A percentile compares a stretch with the other conserved stretches of the same genome.
Conservation (phyloP, 2,888 invertebrate species). For the Lasioglossum calceatum region DNA sequence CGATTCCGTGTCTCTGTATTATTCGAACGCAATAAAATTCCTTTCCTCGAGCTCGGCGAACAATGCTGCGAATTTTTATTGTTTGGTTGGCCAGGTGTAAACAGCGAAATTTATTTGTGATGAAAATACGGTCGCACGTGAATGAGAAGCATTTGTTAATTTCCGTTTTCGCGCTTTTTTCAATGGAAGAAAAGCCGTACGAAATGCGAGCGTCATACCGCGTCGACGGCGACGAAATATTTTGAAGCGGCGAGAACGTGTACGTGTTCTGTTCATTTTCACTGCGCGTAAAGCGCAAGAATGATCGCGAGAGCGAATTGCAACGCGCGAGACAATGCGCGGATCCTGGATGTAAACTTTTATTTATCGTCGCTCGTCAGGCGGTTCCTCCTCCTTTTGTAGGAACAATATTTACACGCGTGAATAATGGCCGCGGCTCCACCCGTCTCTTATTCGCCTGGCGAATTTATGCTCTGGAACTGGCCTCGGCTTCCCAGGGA, state of each 20-base stretch:
- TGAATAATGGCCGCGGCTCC: slow-evolving; percentile 35
- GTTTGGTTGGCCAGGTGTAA: not conserved
- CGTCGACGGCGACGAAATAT: not conserved
- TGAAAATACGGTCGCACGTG: not conserved
- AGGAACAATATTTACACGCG: slow-evolving; percentile 49
- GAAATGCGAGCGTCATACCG: not conserved
- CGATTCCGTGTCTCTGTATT: not conserved
- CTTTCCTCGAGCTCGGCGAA: not conserved
- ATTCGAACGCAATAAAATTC: not conserved
- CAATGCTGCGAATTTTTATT: not conserved
- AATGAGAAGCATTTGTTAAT: not conserved
- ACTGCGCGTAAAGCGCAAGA: slow-evolving; percentile 2
- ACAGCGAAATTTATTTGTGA: not conserved
- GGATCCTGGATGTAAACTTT: slow-evolving; percentile 33
- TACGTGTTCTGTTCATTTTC: not conserved
- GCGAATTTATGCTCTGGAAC: slow-evolving; percentile 30
- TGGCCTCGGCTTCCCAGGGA: not conserved
- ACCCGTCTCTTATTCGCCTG: slow-evolving; percentile 11
- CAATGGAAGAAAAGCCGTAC: not conserved
- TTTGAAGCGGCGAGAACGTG: not conserved
- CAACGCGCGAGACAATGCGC: slow-evolving; percentile 31
- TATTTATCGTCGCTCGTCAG: slow-evolving; percentile 36
- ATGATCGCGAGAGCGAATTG: slow-evolving; percentile 18
- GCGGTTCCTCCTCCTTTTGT: not conserved
- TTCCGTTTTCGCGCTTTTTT: not conserved